phyloP scores from a whole-genome alignment of 1,140 invertebrate species.

The Pseudomyrmex flavicornis region DNA sequence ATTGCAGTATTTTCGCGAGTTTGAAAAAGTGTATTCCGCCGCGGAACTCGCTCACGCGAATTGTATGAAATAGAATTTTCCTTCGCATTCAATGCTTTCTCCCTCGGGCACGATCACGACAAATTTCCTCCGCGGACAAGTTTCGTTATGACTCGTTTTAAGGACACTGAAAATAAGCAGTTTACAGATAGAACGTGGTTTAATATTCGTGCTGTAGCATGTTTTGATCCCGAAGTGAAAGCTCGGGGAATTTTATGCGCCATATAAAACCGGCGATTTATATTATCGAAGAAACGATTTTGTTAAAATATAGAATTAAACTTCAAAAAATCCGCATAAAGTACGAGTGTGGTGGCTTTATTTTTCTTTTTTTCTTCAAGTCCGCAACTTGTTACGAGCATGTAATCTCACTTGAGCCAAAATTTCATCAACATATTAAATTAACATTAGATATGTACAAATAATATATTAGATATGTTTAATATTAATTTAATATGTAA shows the following conservation, averaged over 20 bases:
- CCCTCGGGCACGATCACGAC: not conserved
- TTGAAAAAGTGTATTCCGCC: not conserved
- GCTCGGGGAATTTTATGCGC: conserved; percentile 23
- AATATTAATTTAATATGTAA: not conserved
- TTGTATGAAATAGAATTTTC: not conserved
- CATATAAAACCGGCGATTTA: conserved; percentile 9
- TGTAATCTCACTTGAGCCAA: too few relatives aligned
- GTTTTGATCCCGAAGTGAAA: not conserved
- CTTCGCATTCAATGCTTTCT: not conserved
- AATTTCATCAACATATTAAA: not conserved
- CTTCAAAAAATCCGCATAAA: conserved; percentile 8
- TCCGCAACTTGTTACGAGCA: not conserved
- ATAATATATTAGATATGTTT: too few relatives aligned
- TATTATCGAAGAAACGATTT: conserved; percentile 34
- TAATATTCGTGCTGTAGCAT: conserved; percentile 18
- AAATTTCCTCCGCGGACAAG: not conserved
- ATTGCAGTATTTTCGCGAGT: not conserved
- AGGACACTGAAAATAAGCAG: conserved; percentile 24
- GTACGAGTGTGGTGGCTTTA: not conserved
- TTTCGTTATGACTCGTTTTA: conserved; percentile 45
- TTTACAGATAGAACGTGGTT: not conserved
- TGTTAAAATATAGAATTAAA: not conserved
- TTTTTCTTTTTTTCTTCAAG: not conserved
- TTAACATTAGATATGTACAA: not conserved
- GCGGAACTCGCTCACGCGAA: not conserved